phyloP scores from a whole-genome alignment of 2,797 vertebrate genomes.

The Nyctalus aviator region DNA sequence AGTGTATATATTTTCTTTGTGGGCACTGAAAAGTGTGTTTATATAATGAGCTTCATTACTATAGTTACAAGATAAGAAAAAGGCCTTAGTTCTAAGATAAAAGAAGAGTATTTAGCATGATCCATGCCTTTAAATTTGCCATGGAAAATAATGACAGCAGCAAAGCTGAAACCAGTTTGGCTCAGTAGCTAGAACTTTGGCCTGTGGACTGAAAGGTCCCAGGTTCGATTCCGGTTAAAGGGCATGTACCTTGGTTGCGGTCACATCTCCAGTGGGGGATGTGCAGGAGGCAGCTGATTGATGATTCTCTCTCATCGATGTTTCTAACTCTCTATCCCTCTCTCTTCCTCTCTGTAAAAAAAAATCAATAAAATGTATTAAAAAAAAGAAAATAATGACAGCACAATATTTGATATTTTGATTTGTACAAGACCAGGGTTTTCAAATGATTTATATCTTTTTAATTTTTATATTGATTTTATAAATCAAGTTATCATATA shows the following conservation, averaged over 20 bases:
- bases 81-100: slow-evolving; percentile 10
- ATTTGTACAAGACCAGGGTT: neutral
- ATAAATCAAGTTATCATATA: neutral
- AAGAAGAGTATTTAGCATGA: neutral
- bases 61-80: neutral
- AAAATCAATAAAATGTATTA: no score
- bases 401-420: neutral
- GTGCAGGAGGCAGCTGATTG: no score
- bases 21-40: slow-evolving; percentile 34
- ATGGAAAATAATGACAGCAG: slow-evolving; percentile 44
- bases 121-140: slow-evolving; percentile 9
- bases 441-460: slow-evolving; percentile 36
- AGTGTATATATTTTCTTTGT: neutral
- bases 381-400: slow-evolving; percentile 27
- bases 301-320: no score
- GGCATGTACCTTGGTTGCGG: no score
- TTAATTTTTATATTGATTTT: slow-evolving; percentile 1
- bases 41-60: slow-evolving; percentile 17
- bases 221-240: no score
- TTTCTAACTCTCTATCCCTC: no score
- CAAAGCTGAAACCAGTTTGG: no score
- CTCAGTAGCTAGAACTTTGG: no score
- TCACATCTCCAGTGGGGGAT: no score
- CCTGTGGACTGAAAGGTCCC: no score
- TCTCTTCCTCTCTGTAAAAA: no score